Evolutionary conservation across 2,888 invertebrate species (phyloP), one percentile per base, ranked within the genome.

Genomic region (Drosophila antonietae): DNA sequence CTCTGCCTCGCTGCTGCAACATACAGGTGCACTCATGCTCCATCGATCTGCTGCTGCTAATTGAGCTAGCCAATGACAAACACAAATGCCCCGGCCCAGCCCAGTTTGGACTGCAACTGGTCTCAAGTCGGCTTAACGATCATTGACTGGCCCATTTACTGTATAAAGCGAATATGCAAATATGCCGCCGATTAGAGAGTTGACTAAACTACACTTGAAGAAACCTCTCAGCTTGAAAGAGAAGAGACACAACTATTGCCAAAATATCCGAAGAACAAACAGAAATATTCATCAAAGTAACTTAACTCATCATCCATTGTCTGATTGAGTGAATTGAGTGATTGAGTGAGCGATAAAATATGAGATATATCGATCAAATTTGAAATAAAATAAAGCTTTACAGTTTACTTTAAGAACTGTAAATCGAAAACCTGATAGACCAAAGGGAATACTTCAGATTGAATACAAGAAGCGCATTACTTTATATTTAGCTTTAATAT

Each of bases 101-200:
- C 72, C 66, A 78, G 76, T 60, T 77, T 67, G 63, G 66, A 66
- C 59, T 65, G 52, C 43, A 58, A 73, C 63, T 61, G 53, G 72
- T 76, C 76, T 58, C 59, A 67, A 85, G 85, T 83, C 86, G 77
- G 86, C 86, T 84, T 84, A 84, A 88, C 84, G 88, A 84, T 83
- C 84, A 84, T 84, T 84, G 88, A 84, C 86, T 86, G 69, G 71
- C 66, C 80, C 83, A 84, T 88, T 88, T 77, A 86, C 86, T 86
- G 80, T 71, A 79, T 86, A 80, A 84, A 78, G 87, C 72, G 84
- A 80, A 88, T 88, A 88, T 84, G 88, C 88, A 84, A 84, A 84
- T 84, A 88, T 89, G 84, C 85, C 89, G 85, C 76, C 89, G 85
- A 82, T 88, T 85, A 87, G 82, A 80, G 71, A 62, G 58, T 39